Base-by-base conservation (phyloP, 2,888 invertebrate genomes). In the Melanophora roralis region DNA sequence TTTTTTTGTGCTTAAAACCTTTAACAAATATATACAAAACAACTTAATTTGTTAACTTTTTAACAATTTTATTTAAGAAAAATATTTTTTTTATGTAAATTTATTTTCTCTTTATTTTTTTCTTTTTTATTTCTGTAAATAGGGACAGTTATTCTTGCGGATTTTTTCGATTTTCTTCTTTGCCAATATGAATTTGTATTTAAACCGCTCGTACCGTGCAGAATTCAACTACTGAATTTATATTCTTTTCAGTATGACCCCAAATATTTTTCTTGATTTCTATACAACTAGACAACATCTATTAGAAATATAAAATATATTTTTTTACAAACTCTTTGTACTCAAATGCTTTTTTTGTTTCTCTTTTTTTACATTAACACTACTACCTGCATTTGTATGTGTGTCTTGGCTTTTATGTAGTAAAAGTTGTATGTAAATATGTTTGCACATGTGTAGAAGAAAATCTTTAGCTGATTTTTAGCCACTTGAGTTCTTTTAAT, bases 151-250 rank as follows among this genome's bases (percentile, higher is more conserved):
- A 47, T 67, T 71, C n/a, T n/a, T 62, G 53, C 53, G 49, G 51
- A 59, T 64, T 79, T 55, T 40, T 69, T 73, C 38, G 59, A 6
- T 36, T 71, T 73, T 57, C 65, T 55, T 80, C 64, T 27, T 27
- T 5, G 68, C 64, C 68, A 76, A 80, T 68, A 34, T 57, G 4
- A n/a, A n/a, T n/a, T n/a, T 27, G n/a, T 34, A 36, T 59, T 60
- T 67, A 80, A 72, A 80, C 80, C 80, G 80, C 73, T 68, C 76
- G 72, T 72, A 80, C 68, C 76, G 80, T 80, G 72, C 80, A 80
- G 76, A 80, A 57, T 59, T 80, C 80, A 80, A 76, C 80, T 68
- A 80, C 80, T 80, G 68, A 80, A 80, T 75, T 72, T 76, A 57
- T 62, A 72, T 76, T 80, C 51, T 55, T 72, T 60, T 67, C 62